These are phyloP conservation scores for Cardiocondyla obscurior DNA, from an alignment of 1,140 invertebrate genomes.

Conservation along the genomic window DNA sequence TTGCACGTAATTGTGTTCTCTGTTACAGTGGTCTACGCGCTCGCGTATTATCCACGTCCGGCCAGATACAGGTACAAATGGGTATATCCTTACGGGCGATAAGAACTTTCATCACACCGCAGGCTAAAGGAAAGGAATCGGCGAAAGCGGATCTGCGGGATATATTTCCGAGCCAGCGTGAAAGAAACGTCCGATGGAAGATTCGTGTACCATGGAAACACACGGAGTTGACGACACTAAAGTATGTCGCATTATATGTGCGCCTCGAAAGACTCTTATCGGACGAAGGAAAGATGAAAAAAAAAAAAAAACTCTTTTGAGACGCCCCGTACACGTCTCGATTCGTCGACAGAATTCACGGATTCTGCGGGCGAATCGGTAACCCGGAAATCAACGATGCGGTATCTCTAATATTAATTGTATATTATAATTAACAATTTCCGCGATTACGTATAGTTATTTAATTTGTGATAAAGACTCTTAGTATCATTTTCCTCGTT, in stretches of 20 bases:
- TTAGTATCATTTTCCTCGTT: background rate
- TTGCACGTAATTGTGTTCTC: background rate
- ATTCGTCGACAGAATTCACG: background rate
- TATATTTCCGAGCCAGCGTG: background rate
- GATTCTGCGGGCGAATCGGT: constrained; percentile 7
- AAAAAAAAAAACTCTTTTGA: background rate
- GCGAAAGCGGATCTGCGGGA: background rate
- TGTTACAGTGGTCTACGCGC: constrained; percentile 43
- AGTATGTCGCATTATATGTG: background rate
- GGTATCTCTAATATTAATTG: background rate
- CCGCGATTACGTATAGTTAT: constrained; percentile 4
- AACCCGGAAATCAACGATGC: background rate
- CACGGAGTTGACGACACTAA: constrained; percentile 1
- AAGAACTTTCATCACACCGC: background rate
- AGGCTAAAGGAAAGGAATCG: too few relatives aligned
- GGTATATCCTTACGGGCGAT: constrained; percentile 14
- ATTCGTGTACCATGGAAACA: background rate
- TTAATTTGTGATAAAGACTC: constrained; percentile 44
- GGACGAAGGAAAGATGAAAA: background rate
- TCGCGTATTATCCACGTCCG: constrained; percentile 38
- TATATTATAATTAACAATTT: background rate
- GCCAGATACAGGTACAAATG: constrained; percentile 14
- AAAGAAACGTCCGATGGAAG: background rate
- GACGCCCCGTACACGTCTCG: background rate
- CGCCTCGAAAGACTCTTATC: background rate